Evolutionary conservation across 2,113 vertebrate genomes (phyloP), one percentile per base, ranked within the genome.

Genomic region (Periophthalmodon schlosseri): DNA sequence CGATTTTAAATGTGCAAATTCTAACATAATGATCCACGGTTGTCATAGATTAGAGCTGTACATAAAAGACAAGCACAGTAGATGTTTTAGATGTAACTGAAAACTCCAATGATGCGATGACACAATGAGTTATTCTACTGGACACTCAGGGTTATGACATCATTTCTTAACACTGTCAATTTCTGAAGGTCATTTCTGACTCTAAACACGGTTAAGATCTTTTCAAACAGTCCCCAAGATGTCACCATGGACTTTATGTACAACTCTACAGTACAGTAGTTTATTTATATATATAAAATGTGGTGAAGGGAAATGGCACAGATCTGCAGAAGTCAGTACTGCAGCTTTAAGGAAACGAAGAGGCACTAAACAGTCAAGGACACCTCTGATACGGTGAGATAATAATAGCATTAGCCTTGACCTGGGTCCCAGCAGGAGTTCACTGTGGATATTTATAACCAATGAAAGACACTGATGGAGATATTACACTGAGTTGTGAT

Each of bases 351-450:
- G 72, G 75, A 76, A 73, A 77, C 79, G 10, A 72, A 83, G 69
- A 78, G 49, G 72, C 74, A 63, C 76, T 79, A 56, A 56, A 87
- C 74, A 82, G 76, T 58, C 85, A 83, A 86, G 82, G 82, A 85
- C 80, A 56, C 74, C 44, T 64, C 79, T 74, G 68, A 78, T 84
- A 64, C 39, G 13, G 72, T 5, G 56, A 61, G 11, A 81, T 88
- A 87, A 89, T 90, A 89, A 92, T 87, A 91, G 81, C 70, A 3
- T 28, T 34, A 34, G 28, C 49, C 72, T 77, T 87, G 86, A 90
- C 89, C 88, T 84, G 76, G 68, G 61, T 80, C 72, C 68, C 84
- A 76, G 34, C 75, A 49, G 73, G 69, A 75, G 67, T 65, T 47
- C 39, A 0, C 58, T 69, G 72, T 64, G 52, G 60, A 39, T 86